Evolutionary conservation across 2,888 invertebrate genomes (phyloP), one percentile per base, ranked within the genome.

Genomic region (Busseola fusca): DNA sequence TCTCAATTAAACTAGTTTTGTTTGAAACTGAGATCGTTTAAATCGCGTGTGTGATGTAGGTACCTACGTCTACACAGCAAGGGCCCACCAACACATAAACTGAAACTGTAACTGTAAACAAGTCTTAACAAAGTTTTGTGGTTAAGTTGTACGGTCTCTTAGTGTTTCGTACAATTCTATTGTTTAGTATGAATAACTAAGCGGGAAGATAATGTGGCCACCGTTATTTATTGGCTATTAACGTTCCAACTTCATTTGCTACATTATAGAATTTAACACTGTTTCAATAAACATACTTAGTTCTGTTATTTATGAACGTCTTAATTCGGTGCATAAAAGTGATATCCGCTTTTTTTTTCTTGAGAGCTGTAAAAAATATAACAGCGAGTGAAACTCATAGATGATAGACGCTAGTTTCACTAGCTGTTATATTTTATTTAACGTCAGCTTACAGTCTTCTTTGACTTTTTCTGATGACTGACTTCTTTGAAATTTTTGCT

Each of bases 81-180:
- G 87, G 85, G 90, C 90, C 91, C 88, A 89, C 90, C 90, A 90
- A 91, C 91, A 91, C 92, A 91, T 93, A 93, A 93, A 93, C 91
- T 91, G 90, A 86, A 92, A 91, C 91, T 90, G 90, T 89, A 90
- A 91, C 90, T 89, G 92, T 93, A 93, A 93, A 93, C 93, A 93
- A 94, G 92, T 92, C 92, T 91, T 91, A 93, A 92, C 92, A 93
- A 94, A 93, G 92, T 94, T 94, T 88, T 90, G 93, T 87, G 93
- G 93, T 91, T 91, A 91, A 92, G 91, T 92, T 93, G 89, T 86
- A 91, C 88, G 87, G 89, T 88, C 89, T 90, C 89, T 90, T 89
- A 89, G 89, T 90, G 91, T 90, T 90, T 88, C 89, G 86, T 88
- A 87, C 89, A 85, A 86, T 90, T 91, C 91, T 90, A 91, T 85